A percentile compares a stretch with the other conserved stretches of the same genome.
Conservation (phyloP, 2,113 vertebrate species). For the Coturnix japonica region DNA sequence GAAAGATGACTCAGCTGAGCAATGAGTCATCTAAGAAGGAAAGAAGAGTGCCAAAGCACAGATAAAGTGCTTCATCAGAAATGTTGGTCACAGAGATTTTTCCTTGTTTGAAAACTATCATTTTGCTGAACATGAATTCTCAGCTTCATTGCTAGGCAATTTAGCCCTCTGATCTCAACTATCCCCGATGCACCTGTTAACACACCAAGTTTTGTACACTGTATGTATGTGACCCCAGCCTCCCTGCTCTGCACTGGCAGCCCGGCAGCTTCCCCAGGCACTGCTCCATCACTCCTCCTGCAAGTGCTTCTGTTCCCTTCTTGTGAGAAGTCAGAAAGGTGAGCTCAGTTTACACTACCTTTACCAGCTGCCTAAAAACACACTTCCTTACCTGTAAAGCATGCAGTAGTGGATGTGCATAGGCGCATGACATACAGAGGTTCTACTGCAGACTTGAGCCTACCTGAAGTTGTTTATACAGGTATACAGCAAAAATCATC, state of each 20-base stretch:
- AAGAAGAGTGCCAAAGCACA: constrained; percentile 15
- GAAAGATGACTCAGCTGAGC: constrained; percentile 39
- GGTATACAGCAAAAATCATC: neutral
- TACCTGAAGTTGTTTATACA: neutral
- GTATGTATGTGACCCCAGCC: neutral
- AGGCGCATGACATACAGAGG: neutral
- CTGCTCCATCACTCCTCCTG: neutral
- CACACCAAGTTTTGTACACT: rapidly evolving
- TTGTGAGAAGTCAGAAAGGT: neutral
- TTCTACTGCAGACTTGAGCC: neutral
- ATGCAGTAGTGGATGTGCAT: neutral
- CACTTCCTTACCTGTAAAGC: neutral
- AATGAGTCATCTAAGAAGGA: constrained; percentile 30
- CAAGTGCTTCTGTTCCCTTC: neutral
- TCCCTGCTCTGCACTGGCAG: neutral
- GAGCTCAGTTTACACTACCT: neutral
- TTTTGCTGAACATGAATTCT: constrained; percentile 25
- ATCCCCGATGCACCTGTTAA: neutral
- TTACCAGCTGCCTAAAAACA: neutral
- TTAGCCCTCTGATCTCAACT: neutral
- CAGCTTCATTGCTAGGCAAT: neutral
- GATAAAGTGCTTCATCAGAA: constrained; percentile 41
- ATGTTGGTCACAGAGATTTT: neutral
- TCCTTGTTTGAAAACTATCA: constrained; percentile 34
- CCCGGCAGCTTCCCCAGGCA: neutral